These are phyloP conservation scores for Falcaria lacertinaria DNA, from an alignment of 2,888 invertebrate genomes.

Conservation along the genomic window DNA sequence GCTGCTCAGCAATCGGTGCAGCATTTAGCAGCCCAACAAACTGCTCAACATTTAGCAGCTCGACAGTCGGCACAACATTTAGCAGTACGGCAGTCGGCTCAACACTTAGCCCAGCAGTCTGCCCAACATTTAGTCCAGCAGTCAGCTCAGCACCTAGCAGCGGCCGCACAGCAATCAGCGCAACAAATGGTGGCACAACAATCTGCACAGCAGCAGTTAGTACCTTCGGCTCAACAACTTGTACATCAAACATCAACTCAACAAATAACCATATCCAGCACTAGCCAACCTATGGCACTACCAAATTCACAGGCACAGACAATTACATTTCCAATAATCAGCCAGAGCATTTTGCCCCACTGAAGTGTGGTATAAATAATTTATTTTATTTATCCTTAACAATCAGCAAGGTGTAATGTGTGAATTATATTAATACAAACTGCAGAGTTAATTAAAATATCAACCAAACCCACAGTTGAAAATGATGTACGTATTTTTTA, in stretches of 20 bases:
- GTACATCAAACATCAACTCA: conserved; percentile 72
- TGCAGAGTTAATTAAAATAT: no score
- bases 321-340: conserved; percentile 71
- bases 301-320: conserved; percentile 69
- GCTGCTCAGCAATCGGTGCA: conserved; percentile 35
- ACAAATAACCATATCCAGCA: conserved; percentile 70
- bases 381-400: no score
- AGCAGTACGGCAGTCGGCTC: conserved; percentile 44
- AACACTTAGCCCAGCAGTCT: conserved; percentile 44
- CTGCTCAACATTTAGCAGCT: conserved; percentile 46
- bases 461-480: no score
- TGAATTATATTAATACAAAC: no score
- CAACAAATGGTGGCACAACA: conserved; percentile 56
- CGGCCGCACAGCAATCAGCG: conserved; percentile 48
- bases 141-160: conserved; percentile 54
- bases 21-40: conserved; percentile 46
- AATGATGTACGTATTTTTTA: no score
- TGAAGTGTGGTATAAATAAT: conserved; percentile 22
- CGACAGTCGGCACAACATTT: conserved; percentile 36
- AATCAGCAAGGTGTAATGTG: no score
- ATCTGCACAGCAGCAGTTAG: conserved; percentile 64
- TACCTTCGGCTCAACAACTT: conserved; percentile 59
- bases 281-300: conserved; percentile 71
- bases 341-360: conserved; percentile 72
- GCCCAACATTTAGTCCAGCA: conserved; percentile 52